Evolutionary conservation across 2,888 invertebrate species (phyloP), one percentile per base, ranked within the genome.

Genomic region (Nineta flava): DNA sequence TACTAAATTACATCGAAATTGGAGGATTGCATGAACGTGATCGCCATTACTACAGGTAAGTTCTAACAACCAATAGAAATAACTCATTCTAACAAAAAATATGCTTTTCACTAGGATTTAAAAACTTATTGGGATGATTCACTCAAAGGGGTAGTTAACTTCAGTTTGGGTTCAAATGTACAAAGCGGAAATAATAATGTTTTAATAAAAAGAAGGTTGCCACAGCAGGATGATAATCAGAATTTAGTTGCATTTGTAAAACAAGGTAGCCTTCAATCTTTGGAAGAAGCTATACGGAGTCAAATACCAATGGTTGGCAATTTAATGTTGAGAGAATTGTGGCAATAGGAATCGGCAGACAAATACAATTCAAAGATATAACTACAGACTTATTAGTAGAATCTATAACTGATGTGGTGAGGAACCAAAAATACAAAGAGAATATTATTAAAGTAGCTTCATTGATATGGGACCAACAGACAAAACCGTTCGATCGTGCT

Each of bases 81-180:
- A n/a, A 3, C 19, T 3, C 2, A 19, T 19, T 19, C 19, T 19
- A 19, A 19, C 19, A 19, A 70, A 67, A 58, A 56, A 48, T 49
- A 2, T 19, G 19, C 2, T 41, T 41, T 40, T n/a, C n/a, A n/a
- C 19, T 19, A 38, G 38, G 38, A 38, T 9, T 13, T 38, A 13
- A 4, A 40, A 21, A 38, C 49, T 17, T 57, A 64, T 17, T 53
- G 74, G 52, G 69, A 74, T 53, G 60, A 66, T 1, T 64, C 71
- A 2, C 57, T 59, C 1, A 67, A 71, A 51, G 74, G 74, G 2
- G 70, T 63, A 1, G 57, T 74, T 16, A 72, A 70, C 58, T 73
- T 75, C 55, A 71, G 72, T 53, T 56, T 76, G 51, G 76, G 76
- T 16, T 69, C 72, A 3, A 57, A 71, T 7, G 68, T 73, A 52